Base-by-base conservation (phyloP, 2,888 invertebrate genomes). In the Limnephilus lunatus region DNA sequence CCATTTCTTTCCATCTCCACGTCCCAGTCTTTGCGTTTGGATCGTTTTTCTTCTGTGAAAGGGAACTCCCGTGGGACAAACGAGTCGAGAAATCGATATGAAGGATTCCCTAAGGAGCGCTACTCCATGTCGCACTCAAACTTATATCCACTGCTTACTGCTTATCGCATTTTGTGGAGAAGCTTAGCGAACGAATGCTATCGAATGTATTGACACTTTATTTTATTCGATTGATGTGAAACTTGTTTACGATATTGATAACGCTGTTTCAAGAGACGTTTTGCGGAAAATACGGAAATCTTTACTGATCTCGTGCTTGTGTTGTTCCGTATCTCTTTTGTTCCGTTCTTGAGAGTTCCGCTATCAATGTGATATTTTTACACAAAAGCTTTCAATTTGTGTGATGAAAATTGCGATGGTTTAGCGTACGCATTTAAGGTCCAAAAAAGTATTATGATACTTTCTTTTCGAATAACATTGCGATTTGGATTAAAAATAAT, bases 121-220 rank as follows among this genome's bases (percentile, higher is more conserved):
- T 35, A 83, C 68, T 83, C 83, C 83, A 83, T 35, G 35, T 83
- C 83, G 35, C 83, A 35, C 35, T 83, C 83, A 83, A 83, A 90
- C 90, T 32, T 83, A 82, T 48, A 68, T 68, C 68, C 68, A 68
- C 68, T 68, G 68, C 68, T 68, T 68, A 90, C 82, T 83, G 83
- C 90, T 90, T 83, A 90, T 90, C 90, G 91, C 89, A 53, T 88
- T 91, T 88, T 48, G 48, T 81, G 91, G 88, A 53, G 81, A 89
- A 68, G 81, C 80, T 48, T 91, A 32, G 83, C 19, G n/a, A 83
- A 83, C 32, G 83, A 32, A 83, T 83, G 83, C 32, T 12, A n/a
- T 83, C 19, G 35, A 83, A 83, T 88, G 91, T 87, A 91, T 91
- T 88, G 91, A 91, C 88, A 91, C 91, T 91, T 91, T 91, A 91